These are phyloP conservation scores for Trypoxylon attenuatum DNA, from an alignment of 2,888 invertebrate genomes.

Conservation along the genomic window DNA sequence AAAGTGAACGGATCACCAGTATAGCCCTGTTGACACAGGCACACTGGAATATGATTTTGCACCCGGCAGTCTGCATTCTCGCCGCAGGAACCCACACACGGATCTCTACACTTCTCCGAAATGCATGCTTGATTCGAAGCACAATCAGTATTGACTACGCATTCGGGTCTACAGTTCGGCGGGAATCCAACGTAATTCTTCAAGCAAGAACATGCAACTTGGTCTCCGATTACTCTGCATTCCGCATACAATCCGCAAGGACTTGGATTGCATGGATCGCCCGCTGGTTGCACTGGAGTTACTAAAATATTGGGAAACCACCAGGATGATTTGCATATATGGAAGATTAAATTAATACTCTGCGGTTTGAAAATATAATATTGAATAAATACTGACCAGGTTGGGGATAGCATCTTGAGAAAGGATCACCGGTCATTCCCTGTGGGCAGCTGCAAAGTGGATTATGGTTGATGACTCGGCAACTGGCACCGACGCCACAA, in stretches of 20 bases:
- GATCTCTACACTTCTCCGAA: constrained; percentile 83
- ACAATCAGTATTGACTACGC: constrained; percentile 80
- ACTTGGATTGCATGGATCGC: constrained; percentile 83
- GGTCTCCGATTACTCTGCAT: constrained; percentile 79
- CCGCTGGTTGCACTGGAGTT: constrained; percentile 52
- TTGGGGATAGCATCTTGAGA: constrained; percentile 82
- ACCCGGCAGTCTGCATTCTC: constrained; percentile 83
- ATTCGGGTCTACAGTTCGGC: constrained; percentile 82
- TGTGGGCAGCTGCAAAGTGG: constrained; percentile 87
- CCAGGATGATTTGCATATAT: neutral
- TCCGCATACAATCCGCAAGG: constrained; percentile 84
- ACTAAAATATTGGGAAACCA: constrained; percentile 38
- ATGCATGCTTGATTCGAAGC: constrained; percentile 81
- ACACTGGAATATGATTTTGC: constrained; percentile 83
- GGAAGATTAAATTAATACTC: neutral
- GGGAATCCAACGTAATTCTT: constrained; percentile 82
- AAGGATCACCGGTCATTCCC: constrained; percentile 87
- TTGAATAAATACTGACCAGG: constrained; percentile 52
- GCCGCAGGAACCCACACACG: constrained; percentile 84
- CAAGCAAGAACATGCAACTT: constrained; percentile 81
- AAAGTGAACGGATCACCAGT: constrained; percentile 82
- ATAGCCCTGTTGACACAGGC: constrained; percentile 78
- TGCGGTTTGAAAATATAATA: neutral
- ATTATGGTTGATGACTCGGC: constrained; percentile 87
- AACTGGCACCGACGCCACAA: constrained; percentile 86